phyloP scores from a whole-genome alignment of 2,888 invertebrate species.

The Leptopterna dolabrata region DNA sequence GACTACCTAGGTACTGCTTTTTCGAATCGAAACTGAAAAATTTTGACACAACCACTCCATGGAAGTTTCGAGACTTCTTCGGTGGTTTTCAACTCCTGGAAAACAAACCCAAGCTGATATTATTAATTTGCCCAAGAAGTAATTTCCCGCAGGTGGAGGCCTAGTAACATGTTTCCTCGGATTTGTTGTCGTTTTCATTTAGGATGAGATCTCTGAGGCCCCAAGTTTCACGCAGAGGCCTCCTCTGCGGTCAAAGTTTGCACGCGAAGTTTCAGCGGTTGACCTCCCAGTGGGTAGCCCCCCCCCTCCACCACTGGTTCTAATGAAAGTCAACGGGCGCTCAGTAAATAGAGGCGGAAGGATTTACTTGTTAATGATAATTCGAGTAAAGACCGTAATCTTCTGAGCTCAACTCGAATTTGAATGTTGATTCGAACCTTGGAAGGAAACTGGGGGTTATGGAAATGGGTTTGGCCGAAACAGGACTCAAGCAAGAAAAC shows the following conservation, averaged over 20 bases:
- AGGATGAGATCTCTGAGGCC: not conserved
- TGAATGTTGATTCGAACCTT: not conserved
- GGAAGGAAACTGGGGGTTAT: not conserved
- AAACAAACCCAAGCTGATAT: not conserved
- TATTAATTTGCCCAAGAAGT: not conserved
- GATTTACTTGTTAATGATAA: not conserved
- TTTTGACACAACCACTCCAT: too few species aligned
- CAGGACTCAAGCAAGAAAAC: too few species aligned
- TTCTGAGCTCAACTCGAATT: not conserved
- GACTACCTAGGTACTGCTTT: too few species aligned
- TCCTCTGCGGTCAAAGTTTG: not conserved
- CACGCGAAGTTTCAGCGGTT: not conserved
- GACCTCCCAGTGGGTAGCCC: not conserved
- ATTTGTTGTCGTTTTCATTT: slow-evolving; percentile 3
- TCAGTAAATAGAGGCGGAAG: not conserved
- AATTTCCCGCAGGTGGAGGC: not conserved
- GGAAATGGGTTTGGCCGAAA: not conserved
- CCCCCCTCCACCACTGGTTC: not conserved
- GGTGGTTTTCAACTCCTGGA: not conserved
- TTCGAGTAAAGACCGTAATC: not conserved
- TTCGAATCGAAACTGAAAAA: too few species aligned
- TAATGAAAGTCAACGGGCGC: not conserved
- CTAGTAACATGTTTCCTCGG: not conserved
- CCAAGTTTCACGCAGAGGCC: not conserved
- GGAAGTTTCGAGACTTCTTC: too few species aligned